Conservation (phyloP, 2,888 invertebrate species). For the Pharmacophagus antenor region DNA sequence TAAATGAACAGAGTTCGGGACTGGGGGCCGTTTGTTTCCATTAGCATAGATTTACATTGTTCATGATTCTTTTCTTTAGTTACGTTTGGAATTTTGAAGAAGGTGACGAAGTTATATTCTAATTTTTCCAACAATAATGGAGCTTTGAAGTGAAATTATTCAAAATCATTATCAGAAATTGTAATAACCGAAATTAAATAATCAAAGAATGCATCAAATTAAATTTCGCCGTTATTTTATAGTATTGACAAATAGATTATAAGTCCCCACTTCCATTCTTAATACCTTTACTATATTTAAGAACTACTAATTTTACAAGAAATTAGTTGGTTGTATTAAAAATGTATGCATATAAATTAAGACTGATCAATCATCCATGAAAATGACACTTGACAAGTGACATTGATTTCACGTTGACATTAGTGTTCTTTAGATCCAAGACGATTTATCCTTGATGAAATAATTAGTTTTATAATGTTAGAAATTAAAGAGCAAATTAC, state of each 20-base stretch:
- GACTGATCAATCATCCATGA: not conserved
- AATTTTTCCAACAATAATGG: not conserved
- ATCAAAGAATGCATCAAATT: too few species aligned
- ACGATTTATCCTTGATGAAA: not conserved
- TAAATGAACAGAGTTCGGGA: conserved; percentile 17
- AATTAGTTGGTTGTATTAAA: not conserved
- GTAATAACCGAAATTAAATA: too few species aligned
- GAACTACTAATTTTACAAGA: not conserved
- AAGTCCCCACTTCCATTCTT: too few species aligned
- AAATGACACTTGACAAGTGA: not conserved
- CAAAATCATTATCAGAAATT: not conserved
- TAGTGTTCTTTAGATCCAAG: not conserved
- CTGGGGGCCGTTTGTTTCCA: conserved; percentile 2
- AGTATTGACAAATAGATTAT: too few species aligned
- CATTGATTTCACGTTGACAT: not conserved
- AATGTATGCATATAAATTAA: not conserved
- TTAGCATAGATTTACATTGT: conserved; percentile 24
- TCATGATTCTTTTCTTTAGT: conserved; percentile 12
- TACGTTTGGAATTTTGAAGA: not conserved
- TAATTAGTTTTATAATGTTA: not conserved
- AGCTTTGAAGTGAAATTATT: not conserved
- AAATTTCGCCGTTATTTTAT: too few species aligned
- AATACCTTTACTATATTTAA: too few species aligned
- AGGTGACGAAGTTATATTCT: conserved; percentile 6
- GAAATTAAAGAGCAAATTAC: not conserved